Evolutionary conservation across 2,113 vertebrate genomes (phyloP).

Genomic region (Arothron firmamentum): DNA sequence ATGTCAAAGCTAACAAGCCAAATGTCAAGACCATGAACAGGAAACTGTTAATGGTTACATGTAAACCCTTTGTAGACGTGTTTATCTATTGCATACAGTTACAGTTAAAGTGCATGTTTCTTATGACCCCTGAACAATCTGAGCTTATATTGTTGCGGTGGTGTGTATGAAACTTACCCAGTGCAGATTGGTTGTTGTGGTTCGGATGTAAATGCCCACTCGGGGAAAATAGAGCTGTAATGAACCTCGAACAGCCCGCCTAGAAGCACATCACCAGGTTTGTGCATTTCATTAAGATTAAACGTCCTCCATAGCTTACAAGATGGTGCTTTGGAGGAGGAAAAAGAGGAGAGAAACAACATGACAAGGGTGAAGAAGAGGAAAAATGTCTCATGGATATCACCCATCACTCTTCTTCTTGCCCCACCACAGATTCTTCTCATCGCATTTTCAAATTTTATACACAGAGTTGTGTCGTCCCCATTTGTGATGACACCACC

Average conservation of each 20-base stretch:
- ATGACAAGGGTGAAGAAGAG: no score
- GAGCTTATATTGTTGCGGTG: no score
- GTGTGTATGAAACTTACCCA: constrained; percentile 18
- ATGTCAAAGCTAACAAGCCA: constrained; percentile 44
- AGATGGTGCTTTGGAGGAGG: neutral
- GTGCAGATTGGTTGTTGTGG: constrained; percentile 9
- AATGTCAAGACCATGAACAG: neutral
- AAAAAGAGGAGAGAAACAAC: no score
- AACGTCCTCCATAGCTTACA: neutral
- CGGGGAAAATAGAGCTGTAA: constrained; percentile 17
- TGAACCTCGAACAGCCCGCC: constrained; percentile 30
- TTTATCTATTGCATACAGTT: neutral
- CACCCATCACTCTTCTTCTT: no score
- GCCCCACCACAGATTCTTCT: no score
- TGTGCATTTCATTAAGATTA: no score
- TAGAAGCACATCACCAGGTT: constrained; percentile 10
- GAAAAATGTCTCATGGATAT: no score
- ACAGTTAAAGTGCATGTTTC: neutral
- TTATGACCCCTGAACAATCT: no score
- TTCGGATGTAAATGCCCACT: constrained; percentile 16
- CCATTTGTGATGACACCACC: no score
- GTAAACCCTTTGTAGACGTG: neutral
- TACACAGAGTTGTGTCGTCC: no score
- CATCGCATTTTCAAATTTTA: no score
- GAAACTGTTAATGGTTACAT: neutral